Evolutionary conservation across 2,797 vertebrate species (phyloP).

Genomic region (Pristis pectinata): DNA sequence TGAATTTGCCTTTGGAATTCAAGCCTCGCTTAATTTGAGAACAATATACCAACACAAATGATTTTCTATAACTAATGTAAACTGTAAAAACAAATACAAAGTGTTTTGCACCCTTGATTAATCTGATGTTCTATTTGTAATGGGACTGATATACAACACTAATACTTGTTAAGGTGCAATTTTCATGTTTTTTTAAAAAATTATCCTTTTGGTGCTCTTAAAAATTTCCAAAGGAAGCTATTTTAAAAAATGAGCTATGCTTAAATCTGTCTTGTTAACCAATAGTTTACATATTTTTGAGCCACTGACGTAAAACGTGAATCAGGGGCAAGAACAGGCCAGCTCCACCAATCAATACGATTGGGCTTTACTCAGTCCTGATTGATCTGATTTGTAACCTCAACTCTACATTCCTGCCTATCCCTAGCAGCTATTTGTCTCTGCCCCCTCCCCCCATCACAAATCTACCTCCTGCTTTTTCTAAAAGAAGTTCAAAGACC

Average conservation of each 20-base stretch:
- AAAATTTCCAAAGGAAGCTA: not conserved
- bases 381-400: no score
- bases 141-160: not conserved
- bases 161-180: not conserved
- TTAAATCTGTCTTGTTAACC: not conserved
- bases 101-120: not conserved
- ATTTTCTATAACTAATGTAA: not conserved
- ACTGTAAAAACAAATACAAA: not conserved
- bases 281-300: not conserved
- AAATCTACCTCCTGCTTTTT: no score
- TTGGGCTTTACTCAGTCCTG: no score
- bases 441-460: no score
- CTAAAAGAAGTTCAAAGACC: no score
- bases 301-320: not conserved
- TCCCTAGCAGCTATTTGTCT: no score
- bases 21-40: no score
- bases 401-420: no score
- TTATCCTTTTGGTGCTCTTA: not conserved
- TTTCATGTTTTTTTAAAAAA: not conserved
- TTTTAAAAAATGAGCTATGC: not conserved
- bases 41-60: not conserved
- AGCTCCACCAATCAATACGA: no score
- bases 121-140: not conserved
- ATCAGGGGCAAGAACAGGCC: no score
- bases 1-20: not conserved